Percentiles rank a stretch among this genome's conserved stretches.
Conservation (phyloP, 2,113 vertebrate species). For the Pedetes capensis region DNA sequence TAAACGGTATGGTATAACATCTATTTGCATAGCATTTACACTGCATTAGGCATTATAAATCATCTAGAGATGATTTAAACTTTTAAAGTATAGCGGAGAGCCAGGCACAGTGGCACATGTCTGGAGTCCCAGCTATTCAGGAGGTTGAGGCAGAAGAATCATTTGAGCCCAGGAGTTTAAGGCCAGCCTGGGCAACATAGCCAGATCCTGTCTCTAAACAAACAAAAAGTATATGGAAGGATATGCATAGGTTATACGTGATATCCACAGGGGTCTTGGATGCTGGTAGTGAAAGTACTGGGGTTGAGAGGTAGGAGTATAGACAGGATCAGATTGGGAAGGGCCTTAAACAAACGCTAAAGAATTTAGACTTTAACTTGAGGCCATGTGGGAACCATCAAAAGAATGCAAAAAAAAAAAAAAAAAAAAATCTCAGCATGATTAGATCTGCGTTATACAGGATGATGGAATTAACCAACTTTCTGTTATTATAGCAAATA, state of each 20-base stretch:
- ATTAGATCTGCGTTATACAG: neutral
- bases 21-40: neutral
- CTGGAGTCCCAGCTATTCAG: too few species aligned
- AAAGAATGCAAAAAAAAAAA: too few species aligned
- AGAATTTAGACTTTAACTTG: neutral
- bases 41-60: neutral
- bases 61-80: neutral
- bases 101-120: too few species aligned
- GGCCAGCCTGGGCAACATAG: neutral
- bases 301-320: neutral
- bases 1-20: neutral
- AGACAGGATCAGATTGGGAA: neutral
- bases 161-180: neutral
- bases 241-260: neutral
- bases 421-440: neutral
- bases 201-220: too few species aligned
- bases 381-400: neutral
- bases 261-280: neutral
- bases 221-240: neutral
- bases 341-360: neutral
- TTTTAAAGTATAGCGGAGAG: too few species aligned
- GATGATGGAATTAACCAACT: neutral
- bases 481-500: neutral
- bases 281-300: neutral
- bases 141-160: neutral